Base-by-base conservation (phyloP, 2,797 vertebrate genomes). In the Benthosema pterotum region DNA sequence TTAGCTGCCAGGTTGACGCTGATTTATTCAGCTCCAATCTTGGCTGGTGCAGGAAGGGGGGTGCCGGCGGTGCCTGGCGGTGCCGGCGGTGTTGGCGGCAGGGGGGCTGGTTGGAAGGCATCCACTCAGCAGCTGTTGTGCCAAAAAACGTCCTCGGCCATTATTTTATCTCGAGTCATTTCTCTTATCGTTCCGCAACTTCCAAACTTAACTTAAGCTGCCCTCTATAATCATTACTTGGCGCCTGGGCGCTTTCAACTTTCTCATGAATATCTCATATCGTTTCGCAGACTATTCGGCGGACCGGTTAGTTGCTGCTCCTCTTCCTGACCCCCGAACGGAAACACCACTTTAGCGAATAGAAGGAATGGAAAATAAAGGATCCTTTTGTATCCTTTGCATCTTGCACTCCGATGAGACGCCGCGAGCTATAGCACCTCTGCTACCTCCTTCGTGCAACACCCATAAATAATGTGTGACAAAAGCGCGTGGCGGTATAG, bases 391-490 rank as follows among this genome's bases (percentile, higher is more conserved):
- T 58, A 63, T 80, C 73, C 66, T 61, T n/a, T 54, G 73, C 18
- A 78, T 72, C 65, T 55, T 60, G 22, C 22, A 22, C 54, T 38
- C 57, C 16, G 61, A 19, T n/a, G n/a, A n/a, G n/a, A n/a, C n/a
- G 42, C 62, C 7, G 2, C 50, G 71, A 4, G 28, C 28, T n/a
- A n/a, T n/a, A n/a, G 28, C 28, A 28, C 67, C 64, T 68, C 68
- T 67, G 63, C 74, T 51, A 67, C 16, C 17, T 57, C 68, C 69
- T 60, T 82, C 78, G 4, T 55, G 53, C 67, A 69, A 77, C 54
- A 60, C n/a, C 78, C 77, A 84, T 87, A 88, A 84, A 88, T 87
- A 88, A 85, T 50, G 75, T 65, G 75, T 71, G 82, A 86, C 75
- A 81, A 83, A 82, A 79, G 61, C 66, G 32, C n/a, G 32, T 38